Evolutionary conservation across 2,113 vertebrate genomes (phyloP).

Genomic region (Etheostoma spectabile): DNA sequence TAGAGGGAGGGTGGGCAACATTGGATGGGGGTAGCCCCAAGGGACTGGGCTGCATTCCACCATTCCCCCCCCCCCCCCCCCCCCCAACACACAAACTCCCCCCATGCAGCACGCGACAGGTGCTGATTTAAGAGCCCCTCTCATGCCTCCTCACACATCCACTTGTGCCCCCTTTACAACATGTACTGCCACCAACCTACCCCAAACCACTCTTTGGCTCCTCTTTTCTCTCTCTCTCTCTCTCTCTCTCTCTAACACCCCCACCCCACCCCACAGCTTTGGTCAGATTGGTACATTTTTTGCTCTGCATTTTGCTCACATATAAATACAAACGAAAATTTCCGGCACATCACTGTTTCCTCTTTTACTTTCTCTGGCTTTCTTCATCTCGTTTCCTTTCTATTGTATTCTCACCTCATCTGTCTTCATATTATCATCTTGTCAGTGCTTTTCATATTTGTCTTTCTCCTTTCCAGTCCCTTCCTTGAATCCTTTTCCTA

Average conservation of each 20-base stretch:
- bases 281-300: constrained; percentile 77
- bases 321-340: constrained; percentile 11
- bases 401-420: constrained; percentile 61
- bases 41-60: constrained; percentile 71
- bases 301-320: constrained; percentile 66
- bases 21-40: constrained; percentile 30
- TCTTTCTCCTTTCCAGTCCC: constrained; percentile 24
- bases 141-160: constrained; percentile 64
- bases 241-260: too few species aligned
- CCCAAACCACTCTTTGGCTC: constrained; percentile 16
- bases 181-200: constrained; percentile 59
- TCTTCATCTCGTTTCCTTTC: constrained; percentile 9
- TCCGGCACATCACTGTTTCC: constrained; percentile 23
- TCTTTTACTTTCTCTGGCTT: constrained; percentile 9
- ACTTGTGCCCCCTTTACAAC: constrained; percentile 67
- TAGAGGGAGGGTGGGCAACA: constrained; percentile 38
- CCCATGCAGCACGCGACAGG: constrained; percentile 78
- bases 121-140: constrained; percentile 80
- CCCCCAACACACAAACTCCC: constrained; percentile 16
- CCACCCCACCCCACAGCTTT: too few species aligned
- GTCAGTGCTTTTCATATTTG: constrained; percentile 55
- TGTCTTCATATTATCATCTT: constrained; percentile 58
- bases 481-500: constrained; percentile 38
- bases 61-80: constrained; percentile 18
- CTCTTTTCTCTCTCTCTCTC: too few species aligned